Evolutionary conservation across 2,888 invertebrate species (phyloP), one percentile per base, ranked within the genome.

Genomic region (Metacarcinus magister): DNA sequence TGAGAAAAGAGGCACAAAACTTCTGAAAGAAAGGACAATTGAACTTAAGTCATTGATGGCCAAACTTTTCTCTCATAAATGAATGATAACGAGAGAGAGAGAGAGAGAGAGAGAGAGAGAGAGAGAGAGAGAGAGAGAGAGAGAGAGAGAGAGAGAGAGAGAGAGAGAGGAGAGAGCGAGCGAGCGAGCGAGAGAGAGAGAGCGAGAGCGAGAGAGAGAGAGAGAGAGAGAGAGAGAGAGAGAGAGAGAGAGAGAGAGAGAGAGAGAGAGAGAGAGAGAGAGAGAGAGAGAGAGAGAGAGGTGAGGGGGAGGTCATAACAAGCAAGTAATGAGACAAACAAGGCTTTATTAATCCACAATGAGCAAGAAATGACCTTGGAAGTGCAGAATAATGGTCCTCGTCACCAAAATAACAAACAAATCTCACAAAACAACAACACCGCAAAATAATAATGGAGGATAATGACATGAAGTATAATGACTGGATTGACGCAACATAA

Each of bases 81-180:
- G 75, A 75, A 75, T 75, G 19, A 75, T 28, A 19, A 75, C 3
- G 19, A 28, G 3, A 19, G n/a, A 75, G 75, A 75, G 75, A 75
- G 75, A 75, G 75, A 75, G 75, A 75, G 75, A 75, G 75, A 75
- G 75, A 75, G 75, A 75, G 75, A 75, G 75, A 75, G 75, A 75
- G 75, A 75, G 75, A 75, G 75, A 75, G 75, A 75, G 75, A 75
- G 75, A 75, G 75, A 75, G 75, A 75, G 75, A 75, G 75, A 75
- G 75, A 75, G 75, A 75, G 75, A 75, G 75, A 75, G 75, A 75
- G 48, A 48, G 48, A 48, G 48, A 48, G 75, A 75, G 75, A 75
- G 75, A 75, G 75, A 75, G 75, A 75, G 5, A 60, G 5, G 60
- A 5, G 16, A 60, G 60, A 16, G 5, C 2, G 60, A 16, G 5